phyloP scores from a whole-genome alignment of 2,797 vertebrate genomes.

The Phrynocephalus forsythii region DNA sequence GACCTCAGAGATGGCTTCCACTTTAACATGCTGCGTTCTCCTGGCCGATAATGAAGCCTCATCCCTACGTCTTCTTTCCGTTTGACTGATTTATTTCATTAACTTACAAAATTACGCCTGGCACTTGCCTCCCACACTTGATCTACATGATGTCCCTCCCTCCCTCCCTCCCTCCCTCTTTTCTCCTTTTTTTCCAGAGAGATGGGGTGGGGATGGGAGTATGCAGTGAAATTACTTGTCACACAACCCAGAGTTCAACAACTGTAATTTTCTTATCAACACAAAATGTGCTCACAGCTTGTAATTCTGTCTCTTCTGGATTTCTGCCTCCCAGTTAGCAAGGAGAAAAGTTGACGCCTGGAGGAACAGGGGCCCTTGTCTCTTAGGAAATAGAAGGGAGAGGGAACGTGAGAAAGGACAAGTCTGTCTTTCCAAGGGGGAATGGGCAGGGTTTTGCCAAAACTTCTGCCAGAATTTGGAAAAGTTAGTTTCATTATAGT shows the following conservation, averaged over 20 bases:
- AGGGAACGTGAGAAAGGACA: not conserved
- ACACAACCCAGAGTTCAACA: conserved; percentile 50
- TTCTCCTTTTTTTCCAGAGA: not conserved
- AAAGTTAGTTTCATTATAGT: too few species aligned
- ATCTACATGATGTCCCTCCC: conserved; percentile 40
- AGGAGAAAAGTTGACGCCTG: conserved; percentile 24
- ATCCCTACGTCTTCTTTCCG: conserved; percentile 57
- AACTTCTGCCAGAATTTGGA: too few species aligned
- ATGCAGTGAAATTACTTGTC: conserved; percentile 61
- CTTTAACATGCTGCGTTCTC: conserved; percentile 46
- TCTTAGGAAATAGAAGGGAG: not conserved
- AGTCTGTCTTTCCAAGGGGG: too few species aligned
- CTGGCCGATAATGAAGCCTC: conserved; percentile 47
- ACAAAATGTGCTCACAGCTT: conserved; percentile 48
- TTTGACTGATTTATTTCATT: conserved; percentile 72
- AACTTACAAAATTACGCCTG: conserved; percentile 65
- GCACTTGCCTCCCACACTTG: conserved; percentile 71
- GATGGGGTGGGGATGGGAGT: conserved; percentile 8
- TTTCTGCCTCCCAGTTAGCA: not conserved
- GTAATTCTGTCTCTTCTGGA: conserved; percentile 36
- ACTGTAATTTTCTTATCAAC: conserved; percentile 68
- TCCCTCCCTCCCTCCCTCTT: not conserved
- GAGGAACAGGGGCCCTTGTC: not conserved
- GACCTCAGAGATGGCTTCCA: conserved; percentile 29
- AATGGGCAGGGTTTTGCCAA: not conserved